Evolutionary conservation across 2,888 invertebrate genomes (phyloP).

Genomic region (Lordiphosa fenestrarum): DNA sequence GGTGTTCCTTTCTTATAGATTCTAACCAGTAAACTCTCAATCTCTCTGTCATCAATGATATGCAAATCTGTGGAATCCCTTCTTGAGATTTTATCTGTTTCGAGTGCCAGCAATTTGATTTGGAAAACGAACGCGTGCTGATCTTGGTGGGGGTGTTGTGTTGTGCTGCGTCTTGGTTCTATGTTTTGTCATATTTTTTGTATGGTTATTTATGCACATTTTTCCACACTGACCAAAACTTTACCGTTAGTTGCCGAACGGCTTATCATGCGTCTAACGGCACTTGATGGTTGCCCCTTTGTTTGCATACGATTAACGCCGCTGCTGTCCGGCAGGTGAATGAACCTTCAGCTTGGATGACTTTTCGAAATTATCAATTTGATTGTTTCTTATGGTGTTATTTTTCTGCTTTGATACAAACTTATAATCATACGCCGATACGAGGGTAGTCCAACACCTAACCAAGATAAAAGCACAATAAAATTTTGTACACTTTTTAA

Average conservation of each 20-base stretch:
- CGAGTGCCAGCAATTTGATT: slow-evolving; percentile 33
- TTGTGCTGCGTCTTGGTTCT: slow-evolving; percentile 13
- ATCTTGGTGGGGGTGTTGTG: slow-evolving; percentile 29
- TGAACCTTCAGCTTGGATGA: slow-evolving; percentile 52
- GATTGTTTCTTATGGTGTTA: slow-evolving; percentile 32
- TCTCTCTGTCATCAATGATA: slow-evolving; percentile 22
- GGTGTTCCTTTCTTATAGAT: slow-evolving; percentile 15
- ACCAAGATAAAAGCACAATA: no score
- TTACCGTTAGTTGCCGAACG: slow-evolving; percentile 41
- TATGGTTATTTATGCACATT: slow-evolving; percentile 49
- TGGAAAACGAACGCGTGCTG: slow-evolving; percentile 26
- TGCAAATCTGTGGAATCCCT: slow-evolving; percentile 41
- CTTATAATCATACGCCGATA: no score
- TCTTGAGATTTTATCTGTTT: slow-evolving; percentile 30
- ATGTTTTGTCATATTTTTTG: slow-evolving; percentile 53
- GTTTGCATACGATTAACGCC: slow-evolving; percentile 54
- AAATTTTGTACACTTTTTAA: no score
- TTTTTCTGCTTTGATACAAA: slow-evolving; percentile 8
- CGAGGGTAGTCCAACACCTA: no score
- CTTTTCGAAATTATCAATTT: slow-evolving; percentile 59
- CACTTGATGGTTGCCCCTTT: slow-evolving; percentile 26
- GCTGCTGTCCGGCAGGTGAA: slow-evolving; percentile 48
- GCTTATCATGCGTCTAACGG: slow-evolving; percentile 62
- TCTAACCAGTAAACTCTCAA: neutral
- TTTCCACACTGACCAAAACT: slow-evolving; percentile 31